phyloP scores from a whole-genome alignment of 2,113 vertebrate species.

The Hypocryptadius cinnamomeus region DNA sequence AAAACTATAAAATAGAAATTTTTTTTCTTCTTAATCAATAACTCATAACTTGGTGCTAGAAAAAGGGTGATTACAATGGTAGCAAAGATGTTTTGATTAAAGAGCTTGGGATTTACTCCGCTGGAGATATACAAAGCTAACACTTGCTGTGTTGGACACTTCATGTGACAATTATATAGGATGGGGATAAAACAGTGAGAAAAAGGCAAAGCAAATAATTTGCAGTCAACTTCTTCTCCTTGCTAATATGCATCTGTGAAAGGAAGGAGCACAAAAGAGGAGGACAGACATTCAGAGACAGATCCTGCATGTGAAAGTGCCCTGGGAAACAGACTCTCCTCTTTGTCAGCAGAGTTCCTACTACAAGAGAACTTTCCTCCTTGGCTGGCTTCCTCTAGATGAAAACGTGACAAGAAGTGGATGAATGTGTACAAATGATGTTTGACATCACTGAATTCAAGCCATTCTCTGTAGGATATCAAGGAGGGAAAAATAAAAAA shows the following conservation, averaged over 20 bases:
- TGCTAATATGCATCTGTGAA: not conserved
- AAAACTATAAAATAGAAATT: not conserved
- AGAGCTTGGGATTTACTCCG: not conserved
- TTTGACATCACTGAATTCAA: not conserved
- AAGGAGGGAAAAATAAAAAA: not conserved
- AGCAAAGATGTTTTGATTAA: not conserved
- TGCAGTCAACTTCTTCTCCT: not conserved
- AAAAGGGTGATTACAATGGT: not conserved
- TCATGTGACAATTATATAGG: accelerated
- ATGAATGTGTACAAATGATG: not conserved
- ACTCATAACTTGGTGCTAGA: not conserved
- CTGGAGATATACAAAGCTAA: not conserved
- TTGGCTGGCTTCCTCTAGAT: not conserved
- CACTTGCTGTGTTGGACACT: not conserved
- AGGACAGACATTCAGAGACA: not conserved
- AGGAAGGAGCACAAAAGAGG: not conserved
- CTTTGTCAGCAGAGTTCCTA: not conserved
- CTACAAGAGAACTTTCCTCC: not conserved
- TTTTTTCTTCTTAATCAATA: not conserved
- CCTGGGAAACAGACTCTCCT: not conserved
- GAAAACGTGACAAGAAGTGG: not conserved
- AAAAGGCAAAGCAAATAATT: slow-evolving; percentile 16
- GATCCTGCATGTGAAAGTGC: not conserved
- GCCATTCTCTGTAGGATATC: not conserved
- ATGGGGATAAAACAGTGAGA: not conserved